Evolutionary conservation across 2,113 vertebrate species (phyloP).

Genomic region (Rhabdornis inornatus): DNA sequence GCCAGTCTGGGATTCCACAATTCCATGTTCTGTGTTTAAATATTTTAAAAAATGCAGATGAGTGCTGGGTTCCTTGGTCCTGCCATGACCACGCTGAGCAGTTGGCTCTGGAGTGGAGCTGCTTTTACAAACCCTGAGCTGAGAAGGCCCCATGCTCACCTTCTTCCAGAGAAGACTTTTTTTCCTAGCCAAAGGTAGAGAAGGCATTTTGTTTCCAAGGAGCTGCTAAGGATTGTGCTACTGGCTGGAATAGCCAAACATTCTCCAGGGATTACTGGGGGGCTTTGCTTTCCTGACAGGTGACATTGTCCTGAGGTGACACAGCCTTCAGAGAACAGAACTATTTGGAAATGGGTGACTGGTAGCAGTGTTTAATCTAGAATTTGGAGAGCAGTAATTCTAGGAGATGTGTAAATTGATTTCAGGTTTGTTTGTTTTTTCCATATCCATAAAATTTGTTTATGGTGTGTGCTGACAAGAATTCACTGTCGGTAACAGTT

Average conservation of each 20-base stretch:
- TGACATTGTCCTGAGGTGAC: neutral
- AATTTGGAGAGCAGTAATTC: neutral
- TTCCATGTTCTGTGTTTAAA: neutral
- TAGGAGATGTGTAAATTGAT: neutral
- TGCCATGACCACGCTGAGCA: accelerated
- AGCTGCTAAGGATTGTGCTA: neutral
- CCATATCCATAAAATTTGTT: neutral
- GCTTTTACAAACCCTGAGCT: neutral
- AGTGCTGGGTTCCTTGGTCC: neutral
- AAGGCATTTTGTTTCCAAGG: neutral
- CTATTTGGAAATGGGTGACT: neutral
- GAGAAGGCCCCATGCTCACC: neutral
- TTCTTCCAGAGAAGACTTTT: neutral
- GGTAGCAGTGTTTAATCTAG: neutral
- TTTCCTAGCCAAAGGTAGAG: neutral
- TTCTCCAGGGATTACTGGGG: neutral
- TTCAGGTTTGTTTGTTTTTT: neutral
- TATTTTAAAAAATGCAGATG: neutral
- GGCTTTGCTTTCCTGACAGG: neutral
- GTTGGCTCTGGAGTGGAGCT: neutral
- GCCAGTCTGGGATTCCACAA: neutral
- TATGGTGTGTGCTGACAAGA: neutral
- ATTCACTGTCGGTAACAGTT: neutral
- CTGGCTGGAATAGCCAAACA: neutral
- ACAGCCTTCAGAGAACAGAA: neutral